These are phyloP conservation scores for Spilosoma lubricipeda DNA, from an alignment of 2,888 invertebrate genomes.

Conservation along the genomic window DNA sequence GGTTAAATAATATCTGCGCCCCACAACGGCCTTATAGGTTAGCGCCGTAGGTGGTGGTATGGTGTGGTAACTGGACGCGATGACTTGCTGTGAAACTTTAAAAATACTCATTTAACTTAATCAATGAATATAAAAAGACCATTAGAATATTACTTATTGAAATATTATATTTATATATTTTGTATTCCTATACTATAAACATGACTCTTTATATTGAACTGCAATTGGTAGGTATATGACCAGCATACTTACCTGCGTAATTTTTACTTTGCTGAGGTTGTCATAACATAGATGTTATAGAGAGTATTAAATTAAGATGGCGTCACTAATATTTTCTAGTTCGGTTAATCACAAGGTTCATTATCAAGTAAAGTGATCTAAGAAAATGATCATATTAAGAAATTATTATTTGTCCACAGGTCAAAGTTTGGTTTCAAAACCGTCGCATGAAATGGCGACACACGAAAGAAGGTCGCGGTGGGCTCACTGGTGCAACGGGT, in stretches of 20 bases:
- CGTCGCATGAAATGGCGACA: slow-evolving; percentile 96
- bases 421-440: slow-evolving; percentile 98
- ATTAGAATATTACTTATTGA: slow-evolving; percentile 9
- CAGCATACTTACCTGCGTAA: neutral
- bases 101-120: slow-evolving; percentile 17
- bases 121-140: slow-evolving; percentile 8
- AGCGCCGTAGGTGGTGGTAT: slow-evolving; percentile 12
- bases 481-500: slow-evolving; percentile 52
- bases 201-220: neutral
- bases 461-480: slow-evolving; percentile 88
- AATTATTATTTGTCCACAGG: slow-evolving; percentile 79
- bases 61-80: slow-evolving; percentile 6
- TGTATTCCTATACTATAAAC: neutral
- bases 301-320: neutral
- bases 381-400: neutral
- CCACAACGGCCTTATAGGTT: slow-evolving; percentile 13
- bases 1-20: slow-evolving; percentile 12
- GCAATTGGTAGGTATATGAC: neutral
- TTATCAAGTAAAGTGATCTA: neutral
- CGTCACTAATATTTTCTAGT: neutral
- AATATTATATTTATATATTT: slow-evolving; percentile 5
- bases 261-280: neutral
- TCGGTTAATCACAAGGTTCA: neutral
- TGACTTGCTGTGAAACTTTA: slow-evolving; percentile 11
- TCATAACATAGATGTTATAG: neutral